Evolutionary conservation across 1,140 invertebrate genomes (phyloP), one percentile per base, ranked within the genome.

Genomic region (Brachionus manjavacas): DNA sequence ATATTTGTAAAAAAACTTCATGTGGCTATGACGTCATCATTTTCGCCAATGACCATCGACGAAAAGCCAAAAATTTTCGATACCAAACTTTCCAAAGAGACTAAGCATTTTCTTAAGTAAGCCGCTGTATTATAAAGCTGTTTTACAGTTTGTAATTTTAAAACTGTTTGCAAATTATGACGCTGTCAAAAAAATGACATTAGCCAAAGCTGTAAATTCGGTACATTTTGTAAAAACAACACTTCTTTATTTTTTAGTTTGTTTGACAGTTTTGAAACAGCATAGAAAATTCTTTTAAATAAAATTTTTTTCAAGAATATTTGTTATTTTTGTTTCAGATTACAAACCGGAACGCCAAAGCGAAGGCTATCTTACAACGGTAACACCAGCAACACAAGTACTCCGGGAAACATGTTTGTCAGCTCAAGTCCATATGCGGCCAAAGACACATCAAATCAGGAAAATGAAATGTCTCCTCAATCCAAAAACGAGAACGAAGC

Each of bases 261-360:
- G 28, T 28, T 28, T 35, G 14, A 72, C 28, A 68, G 25, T 68
- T 68, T 9, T 11, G 14, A 14, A 68, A 12, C 8, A 60, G 25
- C 66, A 14, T 68, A 68, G 25, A 74, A 74, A 41, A 74, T 74
- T 41, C 39, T 41, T 74, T 74, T 74, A 41, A 20, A 41, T 74
- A 20, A 11, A 70, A 16, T 23, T 74, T 70, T 70, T 64, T 14
- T 31, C 31, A 28, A 68, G 39, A 76, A 4, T 11, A 76, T 76
- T 76, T 76, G 41, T 76, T 49, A 46, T 76, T 76, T 35, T 76
- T 76, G 4, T 25, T 25, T 20, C 46, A 76, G 72, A 76, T 49
- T 49, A 46, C 39, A 76, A 3, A 25, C 41, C 3, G 72, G 72
- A 14, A 76, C 72, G 20, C 72, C 72, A 14, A 76, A 76, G 25